Evolutionary conservation across 2,797 vertebrate species (phyloP).

Genomic region (Morus bassanus): DNA sequence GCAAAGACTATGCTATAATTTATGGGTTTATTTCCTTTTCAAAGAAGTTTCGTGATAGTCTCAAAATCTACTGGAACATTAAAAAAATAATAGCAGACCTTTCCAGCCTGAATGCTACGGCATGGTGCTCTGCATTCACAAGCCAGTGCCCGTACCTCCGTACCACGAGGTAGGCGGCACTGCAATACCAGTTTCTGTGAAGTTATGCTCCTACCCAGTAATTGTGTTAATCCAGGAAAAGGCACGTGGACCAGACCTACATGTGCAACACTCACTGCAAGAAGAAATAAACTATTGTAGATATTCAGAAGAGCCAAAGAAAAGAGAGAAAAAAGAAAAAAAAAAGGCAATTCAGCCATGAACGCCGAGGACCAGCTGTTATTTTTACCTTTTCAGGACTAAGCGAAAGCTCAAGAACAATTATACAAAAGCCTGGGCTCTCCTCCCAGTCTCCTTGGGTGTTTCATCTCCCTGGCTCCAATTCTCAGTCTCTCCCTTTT

Average conservation of each 20-base stretch:
- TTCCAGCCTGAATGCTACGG: neutral
- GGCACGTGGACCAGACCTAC: neutral
- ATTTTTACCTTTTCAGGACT: neutral
- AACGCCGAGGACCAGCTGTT: neutral
- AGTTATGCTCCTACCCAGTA: neutral
- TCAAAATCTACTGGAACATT: constrained; percentile 10
- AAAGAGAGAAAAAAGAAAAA: too few relatives aligned
- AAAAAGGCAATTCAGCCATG: neutral
- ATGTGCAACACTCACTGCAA: neutral
- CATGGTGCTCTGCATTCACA: neutral
- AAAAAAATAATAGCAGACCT: neutral
- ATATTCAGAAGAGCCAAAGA: neutral
- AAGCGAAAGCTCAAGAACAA: neutral
- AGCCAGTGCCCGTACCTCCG: neutral
- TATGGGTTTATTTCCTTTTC: constrained; percentile 19
- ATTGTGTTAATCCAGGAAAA: neutral
- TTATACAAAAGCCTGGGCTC: neutral
- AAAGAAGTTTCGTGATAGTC: constrained; percentile 48
- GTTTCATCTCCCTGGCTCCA: neutral
- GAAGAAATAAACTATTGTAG: neutral
- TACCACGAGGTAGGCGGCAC: accelerated
- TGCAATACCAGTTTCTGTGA: neutral
- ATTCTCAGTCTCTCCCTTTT: neutral
- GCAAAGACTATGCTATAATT: constrained; percentile 48
- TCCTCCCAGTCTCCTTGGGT: neutral